phyloP scores from a whole-genome alignment of 2,113 vertebrate genomes.

The Bubalus kerabau region DNA sequence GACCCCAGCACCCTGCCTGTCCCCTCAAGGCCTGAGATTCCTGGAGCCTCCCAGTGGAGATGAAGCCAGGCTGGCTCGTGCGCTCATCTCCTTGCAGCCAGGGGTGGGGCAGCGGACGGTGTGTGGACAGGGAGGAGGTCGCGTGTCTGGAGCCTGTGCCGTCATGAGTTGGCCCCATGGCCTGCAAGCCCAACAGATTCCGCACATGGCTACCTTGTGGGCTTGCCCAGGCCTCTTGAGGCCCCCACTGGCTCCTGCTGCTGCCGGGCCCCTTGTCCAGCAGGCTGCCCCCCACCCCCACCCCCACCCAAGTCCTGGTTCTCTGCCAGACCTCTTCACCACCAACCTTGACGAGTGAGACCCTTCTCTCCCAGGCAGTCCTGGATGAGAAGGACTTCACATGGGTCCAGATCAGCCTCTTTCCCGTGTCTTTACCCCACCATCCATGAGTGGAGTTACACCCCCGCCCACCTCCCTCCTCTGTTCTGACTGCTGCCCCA shows the following conservation, averaged over 20 bases:
- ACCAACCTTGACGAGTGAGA: neutral
- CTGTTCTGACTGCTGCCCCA: neutral
- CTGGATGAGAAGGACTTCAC: neutral
- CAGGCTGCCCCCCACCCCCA: neutral
- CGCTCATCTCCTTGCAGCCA: neutral
- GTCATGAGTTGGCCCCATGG: neutral
- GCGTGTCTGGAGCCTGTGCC: neutral
- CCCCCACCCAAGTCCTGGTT: no score
- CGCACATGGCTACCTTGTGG: neutral
- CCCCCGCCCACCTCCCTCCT: neutral
- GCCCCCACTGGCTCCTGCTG: neutral
- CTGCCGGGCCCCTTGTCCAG: neutral
- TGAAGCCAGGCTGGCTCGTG: neutral
- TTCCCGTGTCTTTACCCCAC: neutral
- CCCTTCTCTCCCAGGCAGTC: neutral
- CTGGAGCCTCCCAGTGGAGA: neutral
- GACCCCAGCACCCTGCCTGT: neutral
- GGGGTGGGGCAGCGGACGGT: neutral
- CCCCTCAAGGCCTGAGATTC: neutral
- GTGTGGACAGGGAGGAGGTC: neutral
- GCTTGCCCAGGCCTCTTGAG: neutral
- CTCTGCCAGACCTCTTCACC: neutral
- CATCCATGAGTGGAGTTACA: neutral
- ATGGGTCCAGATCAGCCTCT: neutral
- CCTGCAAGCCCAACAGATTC: neutral